Base-by-base conservation (phyloP, 2,888 invertebrate species). In the Aphrophora alni region DNA sequence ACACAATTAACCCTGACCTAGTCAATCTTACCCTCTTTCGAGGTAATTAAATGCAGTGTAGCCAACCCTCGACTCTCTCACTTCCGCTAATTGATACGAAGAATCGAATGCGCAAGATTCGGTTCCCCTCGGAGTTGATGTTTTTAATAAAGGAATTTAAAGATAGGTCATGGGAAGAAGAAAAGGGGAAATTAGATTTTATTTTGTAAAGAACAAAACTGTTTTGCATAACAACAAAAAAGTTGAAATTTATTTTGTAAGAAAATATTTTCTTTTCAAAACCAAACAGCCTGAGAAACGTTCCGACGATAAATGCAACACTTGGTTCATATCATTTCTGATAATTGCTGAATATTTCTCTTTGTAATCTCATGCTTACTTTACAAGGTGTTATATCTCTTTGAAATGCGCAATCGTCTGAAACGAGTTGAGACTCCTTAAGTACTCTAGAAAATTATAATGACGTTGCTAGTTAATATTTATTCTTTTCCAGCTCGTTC, bases 1-100 rank as follows among this genome's bases (percentile, higher is more conserved):
- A 78, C 78, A 78, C 78, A 78, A 78, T 78, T 78, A 78, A 71
- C 77, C 77, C 72, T 78, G 78, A 73, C 78, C 78, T 71, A 72
- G 71, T 72, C 25, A 25, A 7, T 1, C 27, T 51, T 21, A 51
- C 27, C 59, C 38, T 28, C 73, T n/a, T n/a, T 44, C 38, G 21
- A 7, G 77, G 71, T 78, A 78, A 78, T 78, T 78, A 78, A 59
- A 59, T 59, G 59, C 59, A 59, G 59, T 59, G 59, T 59, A 12
- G 59, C 59, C 59, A 21, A 59, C 59, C 59, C 59, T 59, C 59
- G 59, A 44, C 12, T 25, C 28, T 27, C 71, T 71, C 21, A n/a
- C 38, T 17, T 38, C 25, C 21, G 33, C 77, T 78, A 78, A 78
- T 78, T 78, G 78, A 72, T 78, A 78, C 72, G 77, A 77, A 77